Percentiles rank a stretch among this genome's conserved stretches.
phyloP scores from a whole-genome alignment of 2,113 vertebrate genomes.

The Mohoua ochrocephala region DNA sequence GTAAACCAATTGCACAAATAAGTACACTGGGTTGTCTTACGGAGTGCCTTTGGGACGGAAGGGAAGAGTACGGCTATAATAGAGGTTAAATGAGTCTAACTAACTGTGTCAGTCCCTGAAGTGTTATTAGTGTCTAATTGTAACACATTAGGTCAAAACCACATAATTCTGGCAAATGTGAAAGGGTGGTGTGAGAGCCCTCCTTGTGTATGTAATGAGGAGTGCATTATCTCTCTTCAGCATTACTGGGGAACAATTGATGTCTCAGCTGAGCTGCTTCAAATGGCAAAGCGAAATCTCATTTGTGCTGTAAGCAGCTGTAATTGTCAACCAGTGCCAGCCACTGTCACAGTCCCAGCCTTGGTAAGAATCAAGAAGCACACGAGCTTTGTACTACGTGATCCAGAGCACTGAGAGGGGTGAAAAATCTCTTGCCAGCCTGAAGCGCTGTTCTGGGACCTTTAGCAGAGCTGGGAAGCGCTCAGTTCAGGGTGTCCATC shows the following conservation, averaged over 20 bases:
- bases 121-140: not conserved
- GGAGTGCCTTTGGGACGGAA: not conserved
- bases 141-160: not conserved
- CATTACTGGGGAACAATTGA: not conserved
- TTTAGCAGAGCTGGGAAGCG: not conserved
- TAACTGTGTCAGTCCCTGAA: not conserved
- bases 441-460: not conserved
- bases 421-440: not conserved
- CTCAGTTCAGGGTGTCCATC: not conserved
- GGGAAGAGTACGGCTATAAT: not conserved
- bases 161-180: not conserved
- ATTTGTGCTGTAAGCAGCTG: not conserved
- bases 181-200: not conserved
- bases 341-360: not conserved
- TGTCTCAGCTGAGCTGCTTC: not conserved
- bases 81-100: not conserved
- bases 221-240: not conserved
- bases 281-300: not conserved
- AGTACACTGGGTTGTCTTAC: not conserved
- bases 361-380: not conserved
- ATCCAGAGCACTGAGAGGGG: not conserved
- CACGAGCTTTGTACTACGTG: not conserved
- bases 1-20: not conserved
- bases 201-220: not conserved
- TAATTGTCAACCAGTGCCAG: not conserved